phyloP scores from a whole-genome alignment of 2,797 vertebrate genomes.

The Chelon labrosus region DNA sequence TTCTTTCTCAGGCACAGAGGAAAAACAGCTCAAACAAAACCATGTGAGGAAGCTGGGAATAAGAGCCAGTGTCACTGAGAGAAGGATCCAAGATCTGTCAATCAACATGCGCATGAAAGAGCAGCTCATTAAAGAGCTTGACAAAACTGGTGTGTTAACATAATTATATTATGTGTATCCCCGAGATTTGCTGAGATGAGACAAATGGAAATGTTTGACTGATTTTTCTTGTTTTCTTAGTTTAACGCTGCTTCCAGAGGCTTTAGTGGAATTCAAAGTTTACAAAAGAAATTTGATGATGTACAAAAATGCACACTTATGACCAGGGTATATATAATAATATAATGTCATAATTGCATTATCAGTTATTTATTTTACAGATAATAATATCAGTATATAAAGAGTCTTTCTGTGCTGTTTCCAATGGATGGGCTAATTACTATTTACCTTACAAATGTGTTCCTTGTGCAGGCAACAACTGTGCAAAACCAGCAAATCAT shows the following conservation, averaged over 20 bases:
- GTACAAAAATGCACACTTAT: no score
- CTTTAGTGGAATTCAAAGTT: no score
- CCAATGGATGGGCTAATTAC: no score
- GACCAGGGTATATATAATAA: no score
- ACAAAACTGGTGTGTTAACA: constrained; percentile 87
- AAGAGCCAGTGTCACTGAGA: constrained; percentile 78
- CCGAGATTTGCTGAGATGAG: constrained; percentile 3
- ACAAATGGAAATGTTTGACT: background rate
- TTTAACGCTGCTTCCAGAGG: no score
- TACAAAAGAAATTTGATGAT: no score
- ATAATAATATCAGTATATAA: no score
- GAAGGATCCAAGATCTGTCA: constrained; percentile 88
- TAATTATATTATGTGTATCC: background rate
- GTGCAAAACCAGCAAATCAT: background rate
- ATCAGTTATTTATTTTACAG: no score
- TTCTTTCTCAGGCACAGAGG: constrained; percentile 59
- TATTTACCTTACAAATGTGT: background rate
- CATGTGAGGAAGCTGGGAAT: constrained; percentile 80
- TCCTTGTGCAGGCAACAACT: background rate
- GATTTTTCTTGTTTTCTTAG: no score
- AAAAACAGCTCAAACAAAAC: constrained; percentile 70
- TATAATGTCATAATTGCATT: no score
- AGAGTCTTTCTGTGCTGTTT: no score
- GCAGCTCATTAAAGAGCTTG: constrained; percentile 90
- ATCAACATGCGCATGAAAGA: constrained; percentile 91